Percentiles rank a stretch among this genome's conserved stretches.
Evolutionary conservation across 2,113 vertebrate genomes (phyloP).

Genomic region (Otolemur garnettii): DNA sequence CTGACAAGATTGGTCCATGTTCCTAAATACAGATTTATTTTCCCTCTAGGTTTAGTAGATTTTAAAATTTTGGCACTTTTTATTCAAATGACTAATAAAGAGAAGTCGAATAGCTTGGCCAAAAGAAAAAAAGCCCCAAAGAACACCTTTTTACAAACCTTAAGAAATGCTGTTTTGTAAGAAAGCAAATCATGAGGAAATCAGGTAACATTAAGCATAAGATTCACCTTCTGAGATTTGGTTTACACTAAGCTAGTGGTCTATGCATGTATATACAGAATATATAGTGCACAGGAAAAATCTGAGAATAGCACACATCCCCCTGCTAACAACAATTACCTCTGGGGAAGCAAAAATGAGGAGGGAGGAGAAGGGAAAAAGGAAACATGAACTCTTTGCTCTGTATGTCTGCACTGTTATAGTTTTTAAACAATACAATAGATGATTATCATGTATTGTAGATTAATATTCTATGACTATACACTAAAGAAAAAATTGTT

Average conservation of each 20-base stretch:
- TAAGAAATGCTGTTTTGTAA: background rate
- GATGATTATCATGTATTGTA: background rate
- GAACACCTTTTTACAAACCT: background rate
- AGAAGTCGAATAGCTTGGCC: background rate
- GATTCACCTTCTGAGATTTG: background rate
- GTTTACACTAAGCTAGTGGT: background rate
- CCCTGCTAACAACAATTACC: background rate
- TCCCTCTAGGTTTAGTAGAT: background rate
- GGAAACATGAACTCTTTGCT: background rate
- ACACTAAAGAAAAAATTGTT: background rate
- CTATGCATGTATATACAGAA: background rate
- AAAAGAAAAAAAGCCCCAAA: background rate
- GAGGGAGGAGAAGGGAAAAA: background rate
- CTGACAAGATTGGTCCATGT: background rate
- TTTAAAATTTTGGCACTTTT: background rate
- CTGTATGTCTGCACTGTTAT: background rate
- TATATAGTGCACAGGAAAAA: background rate
- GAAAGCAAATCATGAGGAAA: background rate
- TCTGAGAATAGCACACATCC: background rate
- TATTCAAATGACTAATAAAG: slow-evolving; percentile 29
- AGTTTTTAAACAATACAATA: background rate
- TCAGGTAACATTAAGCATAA: background rate
- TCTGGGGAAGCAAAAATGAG: background rate
- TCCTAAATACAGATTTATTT: background rate
- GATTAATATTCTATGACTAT: background rate